Conservation (phyloP, 1,140 invertebrate species). For the Solen grandis region DNA sequence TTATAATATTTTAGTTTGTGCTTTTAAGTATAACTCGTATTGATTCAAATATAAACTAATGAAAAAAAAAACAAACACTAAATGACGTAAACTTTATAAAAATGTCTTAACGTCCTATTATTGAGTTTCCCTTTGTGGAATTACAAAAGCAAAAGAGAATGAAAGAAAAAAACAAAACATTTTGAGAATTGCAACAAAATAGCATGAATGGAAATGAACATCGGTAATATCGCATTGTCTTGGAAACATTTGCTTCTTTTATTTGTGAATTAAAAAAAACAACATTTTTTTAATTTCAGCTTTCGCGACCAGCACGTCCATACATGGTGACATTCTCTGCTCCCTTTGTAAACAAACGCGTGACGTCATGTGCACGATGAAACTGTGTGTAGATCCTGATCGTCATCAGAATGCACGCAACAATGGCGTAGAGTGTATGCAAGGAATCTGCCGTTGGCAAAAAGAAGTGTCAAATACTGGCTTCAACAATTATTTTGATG, state of each 20-base stretch:
- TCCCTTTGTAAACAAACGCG: conserved; percentile 43
- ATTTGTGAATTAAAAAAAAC: too few relatives aligned
- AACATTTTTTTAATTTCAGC: conserved; percentile 17
- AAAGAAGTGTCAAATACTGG: conserved; percentile 35
- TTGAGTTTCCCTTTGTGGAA: neutral
- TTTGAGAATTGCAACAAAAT: neutral
- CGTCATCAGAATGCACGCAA: conserved; percentile 30
- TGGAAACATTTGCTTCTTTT: too few relatives aligned
- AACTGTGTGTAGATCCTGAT: conserved; percentile 43
- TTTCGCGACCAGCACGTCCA: conserved; percentile 24
- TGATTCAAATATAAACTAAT: too few relatives aligned
- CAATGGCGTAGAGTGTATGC: conserved; percentile 36
- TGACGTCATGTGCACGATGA: conserved; percentile 59
- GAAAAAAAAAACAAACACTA: neutral
- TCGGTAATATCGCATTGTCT: too few relatives aligned
- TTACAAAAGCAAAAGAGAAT: conserved; percentile 29
- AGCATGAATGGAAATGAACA: neutral
- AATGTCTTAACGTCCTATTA: too few relatives aligned
- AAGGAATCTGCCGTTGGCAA: conserved; percentile 43
- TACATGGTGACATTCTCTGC: conserved; percentile 46
- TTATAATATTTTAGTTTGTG: neutral
- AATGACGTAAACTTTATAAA: too few relatives aligned
- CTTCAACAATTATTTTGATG: conserved; percentile 39
- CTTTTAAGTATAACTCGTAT: neutral
- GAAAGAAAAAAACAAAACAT: conserved; percentile 25